These are phyloP conservation scores for Lordiphosa collinella DNA, from an alignment of 1,140 invertebrate species.

Conservation along the genomic window DNA sequence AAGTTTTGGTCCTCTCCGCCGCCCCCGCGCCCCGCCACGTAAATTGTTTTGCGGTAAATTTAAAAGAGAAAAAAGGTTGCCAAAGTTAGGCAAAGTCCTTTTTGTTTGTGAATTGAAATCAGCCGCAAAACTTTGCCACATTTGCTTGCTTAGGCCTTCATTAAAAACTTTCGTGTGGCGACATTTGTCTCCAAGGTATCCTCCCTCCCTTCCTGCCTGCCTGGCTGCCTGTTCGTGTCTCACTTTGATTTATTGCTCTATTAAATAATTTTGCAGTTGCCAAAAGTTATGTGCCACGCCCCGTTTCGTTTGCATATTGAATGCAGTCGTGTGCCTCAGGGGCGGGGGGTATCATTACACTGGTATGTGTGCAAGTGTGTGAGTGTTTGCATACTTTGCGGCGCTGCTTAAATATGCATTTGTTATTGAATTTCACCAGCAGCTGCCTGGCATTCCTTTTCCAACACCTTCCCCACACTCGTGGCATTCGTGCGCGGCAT, in stretches of 20 bases:
- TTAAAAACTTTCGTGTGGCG: conserved; percentile 44
- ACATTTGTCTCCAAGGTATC: conserved; percentile 47
- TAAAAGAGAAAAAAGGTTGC: not conserved
- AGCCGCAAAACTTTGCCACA: conserved; percentile 43
- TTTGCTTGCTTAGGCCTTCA: conserved; percentile 56
- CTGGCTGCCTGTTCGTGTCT: conserved; percentile 2
- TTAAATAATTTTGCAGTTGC: conserved; percentile 51
- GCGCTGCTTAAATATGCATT: conserved; percentile 56
- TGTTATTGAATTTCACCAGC: conserved; percentile 52
- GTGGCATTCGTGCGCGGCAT: conserved; percentile 23
- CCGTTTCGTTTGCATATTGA: not conserved
- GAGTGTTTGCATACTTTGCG: conserved; percentile 19
- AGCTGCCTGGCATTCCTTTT: conserved; percentile 2
- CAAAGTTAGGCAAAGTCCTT: conserved; percentile 31
- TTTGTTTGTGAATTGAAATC: conserved; percentile 39
- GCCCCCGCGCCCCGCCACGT: not conserved
- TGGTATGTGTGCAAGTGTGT: not conserved
- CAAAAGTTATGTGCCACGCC: conserved; percentile 22
- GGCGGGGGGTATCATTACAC: conserved; percentile 35
- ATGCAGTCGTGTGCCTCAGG: not conserved
- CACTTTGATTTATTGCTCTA: conserved; percentile 52
- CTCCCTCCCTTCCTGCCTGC: not conserved
- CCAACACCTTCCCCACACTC: not conserved
- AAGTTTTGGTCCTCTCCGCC: too few species aligned
- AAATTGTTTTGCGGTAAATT: conserved; percentile 18